Percentiles rank a stretch among this genome's conserved stretches.
These are phyloP conservation scores for Hirtodrosophila histrioides DNA, from an alignment of 2,888 invertebrate genomes.

Conservation along the genomic window DNA sequence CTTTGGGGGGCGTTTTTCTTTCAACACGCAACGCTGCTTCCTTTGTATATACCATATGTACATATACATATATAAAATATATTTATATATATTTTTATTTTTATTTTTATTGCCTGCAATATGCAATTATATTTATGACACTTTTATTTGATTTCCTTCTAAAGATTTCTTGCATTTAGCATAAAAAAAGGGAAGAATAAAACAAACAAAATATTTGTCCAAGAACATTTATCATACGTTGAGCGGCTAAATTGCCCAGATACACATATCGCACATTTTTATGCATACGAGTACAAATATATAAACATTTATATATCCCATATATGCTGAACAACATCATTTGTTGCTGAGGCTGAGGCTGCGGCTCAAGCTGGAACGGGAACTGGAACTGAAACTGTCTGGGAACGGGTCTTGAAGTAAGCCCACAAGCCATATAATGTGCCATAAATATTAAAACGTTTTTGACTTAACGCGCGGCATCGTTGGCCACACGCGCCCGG, in stretches of 20 bases:
- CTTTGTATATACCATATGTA: neutral
- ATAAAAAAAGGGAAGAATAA: slow-evolving; percentile 40
- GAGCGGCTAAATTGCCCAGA: slow-evolving; percentile 63
- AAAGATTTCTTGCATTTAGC: slow-evolving; percentile 71
- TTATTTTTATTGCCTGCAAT: slow-evolving; percentile 39
- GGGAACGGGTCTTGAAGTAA: slow-evolving; percentile 46
- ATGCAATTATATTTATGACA: slow-evolving; percentile 75
- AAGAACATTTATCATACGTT: slow-evolving; percentile 68
- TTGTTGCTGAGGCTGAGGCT: slow-evolving; percentile 17
- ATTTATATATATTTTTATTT: slow-evolving; percentile 21
- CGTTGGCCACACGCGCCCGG: slow-evolving; percentile 41
- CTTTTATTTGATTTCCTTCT: slow-evolving; percentile 70
- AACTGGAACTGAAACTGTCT: too few relatives aligned
- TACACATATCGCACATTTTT: slow-evolving; percentile 26
- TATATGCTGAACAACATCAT: slow-evolving; percentile 59
- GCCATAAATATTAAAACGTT: slow-evolving; percentile 79
- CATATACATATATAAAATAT: neutral
- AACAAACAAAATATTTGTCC: slow-evolving; percentile 33
- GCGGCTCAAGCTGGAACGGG: too few relatives aligned
- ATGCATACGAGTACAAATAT: slow-evolving; percentile 22
- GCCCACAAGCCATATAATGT: slow-evolving; percentile 80
- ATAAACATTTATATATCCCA: slow-evolving; percentile 23
- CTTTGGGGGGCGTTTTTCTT: slow-evolving; percentile 14
- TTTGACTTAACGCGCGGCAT: slow-evolving; percentile 72
- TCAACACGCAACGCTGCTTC: too few relatives aligned